phyloP scores from a whole-genome alignment of 30 jellyfish, hydroid and myxozoan species.

The Cassiopea xamachana region DNA sequence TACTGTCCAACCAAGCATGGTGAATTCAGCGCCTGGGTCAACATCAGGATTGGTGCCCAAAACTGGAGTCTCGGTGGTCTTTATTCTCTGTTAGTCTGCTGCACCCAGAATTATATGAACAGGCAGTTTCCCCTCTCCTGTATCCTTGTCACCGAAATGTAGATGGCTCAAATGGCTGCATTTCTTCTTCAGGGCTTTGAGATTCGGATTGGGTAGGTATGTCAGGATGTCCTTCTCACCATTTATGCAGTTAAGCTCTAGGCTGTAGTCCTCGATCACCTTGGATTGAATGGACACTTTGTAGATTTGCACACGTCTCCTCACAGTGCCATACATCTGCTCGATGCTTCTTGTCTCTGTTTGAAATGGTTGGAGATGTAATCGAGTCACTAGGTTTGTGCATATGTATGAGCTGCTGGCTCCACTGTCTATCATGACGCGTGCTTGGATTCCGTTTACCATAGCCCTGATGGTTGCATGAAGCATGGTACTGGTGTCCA shows the following conservation, averaged over 20 bases:
- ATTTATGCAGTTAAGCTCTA: conserved; percentile 47
- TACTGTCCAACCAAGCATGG: conserved; percentile 76
- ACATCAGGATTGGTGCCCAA: conserved; percentile 65
- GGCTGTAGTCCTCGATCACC: conserved; percentile 33
- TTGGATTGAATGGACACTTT: conserved; percentile 21
- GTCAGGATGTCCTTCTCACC: conserved; percentile 60
- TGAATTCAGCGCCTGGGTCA: conserved; percentile 65
- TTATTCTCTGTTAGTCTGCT: conserved; percentile 59
- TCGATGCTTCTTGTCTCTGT: conserved; percentile 55
- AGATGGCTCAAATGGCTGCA: conserved; percentile 41
- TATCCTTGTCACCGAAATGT: conserved; percentile 54
- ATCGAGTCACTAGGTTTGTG: conserved; percentile 52
- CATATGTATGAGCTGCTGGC: conserved; percentile 68
- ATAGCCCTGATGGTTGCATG: conserved; percentile 46
- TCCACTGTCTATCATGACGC: conserved; percentile 61
- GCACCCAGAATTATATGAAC: conserved; percentile 65
- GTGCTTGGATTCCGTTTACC: conserved; percentile 48
- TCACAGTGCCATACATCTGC: conserved; percentile 71
- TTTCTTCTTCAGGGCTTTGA: conserved; percentile 62
- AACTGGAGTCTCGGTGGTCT: conserved; percentile 67
- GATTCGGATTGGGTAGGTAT: conserved; percentile 48
- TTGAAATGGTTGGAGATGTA: conserved; percentile 43
- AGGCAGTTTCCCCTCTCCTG: conserved; percentile 64
- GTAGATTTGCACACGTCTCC: conserved; percentile 56
- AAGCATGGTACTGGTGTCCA: conserved; percentile 30